These are phyloP conservation scores for Platyscapa corneri DNA, from an alignment of 1,140 invertebrate species.

Conservation along the genomic window DNA sequence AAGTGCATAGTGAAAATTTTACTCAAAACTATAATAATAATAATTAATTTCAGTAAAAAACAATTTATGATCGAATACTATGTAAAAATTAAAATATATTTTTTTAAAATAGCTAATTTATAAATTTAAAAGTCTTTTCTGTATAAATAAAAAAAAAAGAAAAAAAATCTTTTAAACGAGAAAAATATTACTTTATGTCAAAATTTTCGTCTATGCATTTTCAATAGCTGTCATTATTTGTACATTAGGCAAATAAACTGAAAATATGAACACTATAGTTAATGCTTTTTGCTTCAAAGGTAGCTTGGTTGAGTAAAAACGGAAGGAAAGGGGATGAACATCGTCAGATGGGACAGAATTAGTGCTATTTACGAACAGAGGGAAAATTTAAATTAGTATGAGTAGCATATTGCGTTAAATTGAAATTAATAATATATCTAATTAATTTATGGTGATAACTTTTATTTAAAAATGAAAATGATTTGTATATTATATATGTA, in stretches of 20 bases:
- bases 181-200: background rate
- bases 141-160: background rate
- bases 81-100: no score
- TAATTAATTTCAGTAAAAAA: no score
- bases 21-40: no score
- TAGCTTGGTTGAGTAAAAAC: background rate
- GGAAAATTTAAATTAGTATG: slow-evolving; percentile 73
- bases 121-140: background rate
- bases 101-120: no score
- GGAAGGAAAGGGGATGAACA: background rate
- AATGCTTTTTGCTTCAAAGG: slow-evolving; percentile 63
- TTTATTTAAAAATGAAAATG: background rate
- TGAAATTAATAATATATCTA: slow-evolving; percentile 71
- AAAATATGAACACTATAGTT: slow-evolving; percentile 65
- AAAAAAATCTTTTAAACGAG: background rate
- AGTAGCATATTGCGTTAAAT: slow-evolving; percentile 73
- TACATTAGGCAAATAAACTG: slow-evolving; percentile 71
- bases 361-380: slow-evolving; percentile 20
- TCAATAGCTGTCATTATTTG: slow-evolving; percentile 63
- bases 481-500: no score
- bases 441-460: slow-evolving; percentile 68
- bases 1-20: no score
- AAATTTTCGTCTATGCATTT: slow-evolving; percentile 52
- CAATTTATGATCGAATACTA: no score
- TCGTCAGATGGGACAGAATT: slow-evolving; percentile 12